These are phyloP conservation scores for Acrobeloides nanus DNA, from an alignment of 2,888 invertebrate species.

Conservation along the genomic window DNA sequence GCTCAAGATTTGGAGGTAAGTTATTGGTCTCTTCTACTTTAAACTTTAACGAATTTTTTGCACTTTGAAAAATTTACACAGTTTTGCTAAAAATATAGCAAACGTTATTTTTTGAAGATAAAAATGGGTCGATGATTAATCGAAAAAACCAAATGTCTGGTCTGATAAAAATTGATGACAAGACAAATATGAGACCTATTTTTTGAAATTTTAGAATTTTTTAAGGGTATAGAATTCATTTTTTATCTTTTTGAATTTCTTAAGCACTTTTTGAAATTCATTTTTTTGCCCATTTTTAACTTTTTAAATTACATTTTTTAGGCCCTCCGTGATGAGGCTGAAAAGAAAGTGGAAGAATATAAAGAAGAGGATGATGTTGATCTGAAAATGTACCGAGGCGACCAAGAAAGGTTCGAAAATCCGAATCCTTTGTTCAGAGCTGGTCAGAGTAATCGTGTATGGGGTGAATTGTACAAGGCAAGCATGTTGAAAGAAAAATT, in stretches of 20 bases:
- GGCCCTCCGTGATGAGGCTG: slow-evolving; percentile 66
- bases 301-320: slow-evolving; percentile 23
- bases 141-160: too few species aligned
- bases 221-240: too few species aligned
- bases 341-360: slow-evolving; percentile 70
- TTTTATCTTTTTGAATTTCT: too few species aligned
- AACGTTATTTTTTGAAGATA: too few species aligned
- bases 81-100: too few species aligned
- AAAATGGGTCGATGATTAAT: too few species aligned
- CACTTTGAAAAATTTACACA: too few species aligned
- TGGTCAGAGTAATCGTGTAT: slow-evolving; percentile 90
- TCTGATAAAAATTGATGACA: too few species aligned
- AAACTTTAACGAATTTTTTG: not conserved
- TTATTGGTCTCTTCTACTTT: not conserved
- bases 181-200: too few species aligned
- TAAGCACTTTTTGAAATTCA: too few species aligned
- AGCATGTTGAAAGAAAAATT: slow-evolving; percentile 5
- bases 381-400: slow-evolving; percentile 65
- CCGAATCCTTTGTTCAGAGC: slow-evolving; percentile 90
- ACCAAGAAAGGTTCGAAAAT: slow-evolving; percentile 71
- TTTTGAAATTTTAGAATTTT: too few species aligned
- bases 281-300: too few species aligned
- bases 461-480: slow-evolving; percentile 98
- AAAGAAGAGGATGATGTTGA: slow-evolving; percentile 74
- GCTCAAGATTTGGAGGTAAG: slow-evolving; percentile 68